Evolutionary conservation across 2,797 vertebrate genomes (phyloP).

Genomic region (Diplodus sargus): DNA sequence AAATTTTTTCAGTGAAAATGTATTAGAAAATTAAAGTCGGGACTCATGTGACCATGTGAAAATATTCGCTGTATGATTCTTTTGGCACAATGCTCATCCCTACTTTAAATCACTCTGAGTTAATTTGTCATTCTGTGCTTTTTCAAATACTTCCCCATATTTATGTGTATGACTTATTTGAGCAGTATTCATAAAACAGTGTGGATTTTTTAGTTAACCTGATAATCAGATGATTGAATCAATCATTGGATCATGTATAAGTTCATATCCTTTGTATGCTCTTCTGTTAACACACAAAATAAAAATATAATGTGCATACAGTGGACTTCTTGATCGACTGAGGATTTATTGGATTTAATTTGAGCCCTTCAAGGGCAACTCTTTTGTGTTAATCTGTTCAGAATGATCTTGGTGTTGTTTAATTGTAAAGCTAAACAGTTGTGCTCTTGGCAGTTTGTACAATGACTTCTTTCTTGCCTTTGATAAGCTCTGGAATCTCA

Average conservation of each 20-base stretch:
- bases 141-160: neutral
- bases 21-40: no score
- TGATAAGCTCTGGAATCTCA: slow-evolving; percentile 40
- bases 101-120: no score
- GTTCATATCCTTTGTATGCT: neutral
- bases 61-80: no score
- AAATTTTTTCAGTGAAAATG: no score
- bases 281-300: neutral
- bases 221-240: neutral
- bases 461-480: slow-evolving; percentile 42
- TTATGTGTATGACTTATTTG: neutral
- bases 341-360: slow-evolving; percentile 7
- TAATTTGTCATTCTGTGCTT: neutral
- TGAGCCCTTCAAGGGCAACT: neutral
- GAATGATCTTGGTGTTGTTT: slow-evolving; percentile 9
- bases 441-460: slow-evolving; percentile 27
- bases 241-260: neutral
- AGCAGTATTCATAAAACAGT: neutral
- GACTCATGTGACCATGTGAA: no score
- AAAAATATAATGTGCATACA: neutral
- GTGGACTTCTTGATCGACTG: neutral
- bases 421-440: slow-evolving; percentile 25
- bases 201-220: neutral
- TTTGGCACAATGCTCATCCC: no score
- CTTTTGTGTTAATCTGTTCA: neutral